A percentile compares a stretch with the other conserved stretches of the same genome.
Conservation (phyloP, 2,113 vertebrate species). For the Herpailurus yagouaroundi region DNA sequence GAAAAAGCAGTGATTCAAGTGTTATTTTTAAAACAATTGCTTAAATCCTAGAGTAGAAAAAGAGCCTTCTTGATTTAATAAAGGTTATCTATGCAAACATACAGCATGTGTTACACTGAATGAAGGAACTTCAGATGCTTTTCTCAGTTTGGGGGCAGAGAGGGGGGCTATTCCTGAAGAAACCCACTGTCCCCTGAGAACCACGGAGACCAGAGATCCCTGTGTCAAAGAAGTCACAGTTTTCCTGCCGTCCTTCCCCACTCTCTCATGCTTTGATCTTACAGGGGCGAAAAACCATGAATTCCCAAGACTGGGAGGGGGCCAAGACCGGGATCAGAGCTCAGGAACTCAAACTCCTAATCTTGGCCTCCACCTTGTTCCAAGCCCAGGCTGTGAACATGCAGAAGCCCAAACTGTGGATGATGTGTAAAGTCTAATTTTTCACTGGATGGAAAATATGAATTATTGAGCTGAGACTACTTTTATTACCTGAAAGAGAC, state of each 20-base stretch:
- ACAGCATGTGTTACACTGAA: background rate
- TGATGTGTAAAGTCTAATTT: background rate
- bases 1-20: background rate
- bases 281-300: background rate
- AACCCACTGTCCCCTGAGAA: background rate
- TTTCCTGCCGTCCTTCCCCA: background rate
- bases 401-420: background rate
- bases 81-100: background rate
- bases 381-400: accelerated
- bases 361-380: accelerated
- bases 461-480: background rate
- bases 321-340: background rate
- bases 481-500: conserved; percentile 25
- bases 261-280: background rate
- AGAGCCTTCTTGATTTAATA: background rate
- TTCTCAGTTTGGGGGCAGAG: background rate
- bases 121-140: background rate
- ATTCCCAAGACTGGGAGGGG: background rate
- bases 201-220: background rate
- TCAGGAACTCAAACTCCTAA: background rate
- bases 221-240: background rate
- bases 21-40: background rate
- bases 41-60: background rate
- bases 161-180: background rate
- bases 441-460: background rate